These are phyloP conservation scores for Cryptoblepharus egeriae DNA, from an alignment of 2,797 vertebrate species.

Conservation along the genomic window DNA sequence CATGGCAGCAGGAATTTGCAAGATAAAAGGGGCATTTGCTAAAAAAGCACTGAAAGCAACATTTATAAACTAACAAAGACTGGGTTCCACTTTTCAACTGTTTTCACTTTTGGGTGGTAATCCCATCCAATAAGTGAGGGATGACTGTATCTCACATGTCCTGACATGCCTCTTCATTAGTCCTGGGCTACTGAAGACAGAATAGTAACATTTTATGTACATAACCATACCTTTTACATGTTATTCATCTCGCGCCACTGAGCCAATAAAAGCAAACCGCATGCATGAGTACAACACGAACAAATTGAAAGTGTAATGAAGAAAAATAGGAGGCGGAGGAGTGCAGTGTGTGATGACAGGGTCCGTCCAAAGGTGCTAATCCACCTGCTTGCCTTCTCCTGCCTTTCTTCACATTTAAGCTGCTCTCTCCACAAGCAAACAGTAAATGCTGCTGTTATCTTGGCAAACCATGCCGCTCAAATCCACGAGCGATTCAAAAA, in stretches of 20 bases:
- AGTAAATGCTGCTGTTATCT: conserved; percentile 22
- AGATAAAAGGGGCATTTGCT: no score
- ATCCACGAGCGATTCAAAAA: conserved; percentile 44
- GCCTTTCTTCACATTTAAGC: conserved; percentile 6
- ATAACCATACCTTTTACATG: background rate
- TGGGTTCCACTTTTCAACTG: no score
- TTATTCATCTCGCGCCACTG: conserved; percentile 19
- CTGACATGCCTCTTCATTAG: conserved; percentile 5
- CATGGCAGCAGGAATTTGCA: no score
- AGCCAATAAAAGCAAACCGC: conserved; percentile 34
- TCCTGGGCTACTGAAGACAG: background rate
- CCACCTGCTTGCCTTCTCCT: background rate
- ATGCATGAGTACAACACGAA: background rate
- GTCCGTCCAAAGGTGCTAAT: background rate
- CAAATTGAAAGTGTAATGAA: conserved; percentile 27
- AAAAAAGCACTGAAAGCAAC: no score
- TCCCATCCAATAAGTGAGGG: no score
- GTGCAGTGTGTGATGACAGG: background rate
- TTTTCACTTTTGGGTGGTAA: no score
- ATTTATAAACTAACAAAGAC: no score
- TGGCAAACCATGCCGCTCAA: conserved; percentile 46
- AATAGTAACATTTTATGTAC: conserved; percentile 34
- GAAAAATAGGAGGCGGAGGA: conserved; percentile 21
- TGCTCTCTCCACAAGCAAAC: conserved; percentile 35
- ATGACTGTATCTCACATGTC: rapidly evolving